Evolutionary conservation across 2,888 invertebrate genomes (phyloP).

Genomic region (Xylophagus ater): DNA sequence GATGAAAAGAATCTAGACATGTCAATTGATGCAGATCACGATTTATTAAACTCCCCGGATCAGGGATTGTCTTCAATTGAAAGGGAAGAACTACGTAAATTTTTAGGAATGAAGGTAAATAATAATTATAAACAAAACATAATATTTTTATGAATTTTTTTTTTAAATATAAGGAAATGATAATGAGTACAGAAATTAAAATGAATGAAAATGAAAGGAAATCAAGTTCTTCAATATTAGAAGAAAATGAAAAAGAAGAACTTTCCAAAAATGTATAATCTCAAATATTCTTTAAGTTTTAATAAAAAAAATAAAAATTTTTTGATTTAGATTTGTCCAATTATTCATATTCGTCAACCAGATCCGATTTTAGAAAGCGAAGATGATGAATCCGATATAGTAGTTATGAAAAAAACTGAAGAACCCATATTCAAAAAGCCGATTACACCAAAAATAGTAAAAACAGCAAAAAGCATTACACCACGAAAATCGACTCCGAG

Average conservation of each 20-base stretch:
- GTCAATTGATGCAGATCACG: too few relatives aligned
- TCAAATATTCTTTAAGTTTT: background rate
- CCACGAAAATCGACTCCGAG: background rate
- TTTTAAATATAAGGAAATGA: conserved; percentile 2
- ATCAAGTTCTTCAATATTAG: conserved; percentile 3
- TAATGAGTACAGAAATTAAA: conserved; percentile 7
- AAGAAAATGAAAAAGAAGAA: conserved; percentile 7
- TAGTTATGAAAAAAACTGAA: background rate
- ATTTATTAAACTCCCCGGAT: too few relatives aligned
- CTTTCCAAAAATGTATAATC: background rate
- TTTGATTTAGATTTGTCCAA: conserved; percentile 10
- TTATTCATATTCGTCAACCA: conserved; percentile 11
- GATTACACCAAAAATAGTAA: background rate
- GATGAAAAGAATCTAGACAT: too few relatives aligned
- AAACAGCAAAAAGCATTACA: background rate
- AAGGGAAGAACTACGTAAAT: conserved; percentile 12
- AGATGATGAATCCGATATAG: conserved; percentile 1
- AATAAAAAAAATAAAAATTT: background rate
- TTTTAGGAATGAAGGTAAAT: conserved; percentile 10
- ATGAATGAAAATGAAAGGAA: conserved; percentile 4
- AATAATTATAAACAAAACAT: background rate
- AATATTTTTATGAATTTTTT: background rate
- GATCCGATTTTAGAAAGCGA: background rate
- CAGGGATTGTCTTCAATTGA: conserved; percentile 7
- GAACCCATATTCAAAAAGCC: background rate